Evolutionary conservation across 2,113 vertebrate species (phyloP), one percentile per base, ranked within the genome.

Genomic region (Paratilapia polleni): DNA sequence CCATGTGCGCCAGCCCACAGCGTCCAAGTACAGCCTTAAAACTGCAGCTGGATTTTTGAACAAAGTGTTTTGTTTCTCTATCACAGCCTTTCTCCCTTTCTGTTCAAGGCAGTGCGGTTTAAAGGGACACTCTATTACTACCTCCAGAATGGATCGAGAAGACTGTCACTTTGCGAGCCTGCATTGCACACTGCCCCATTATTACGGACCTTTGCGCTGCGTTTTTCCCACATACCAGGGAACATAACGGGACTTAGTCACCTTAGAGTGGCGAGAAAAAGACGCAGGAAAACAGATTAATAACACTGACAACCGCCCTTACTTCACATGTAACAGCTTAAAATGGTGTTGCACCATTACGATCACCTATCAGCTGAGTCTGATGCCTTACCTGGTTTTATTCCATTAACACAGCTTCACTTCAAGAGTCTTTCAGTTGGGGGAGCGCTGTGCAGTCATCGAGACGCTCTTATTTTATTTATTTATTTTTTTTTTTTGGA

Each of bases 361-460:
- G 19, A 88, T 78, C 19, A 77, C n/a, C 28, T 14, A 34, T 15
- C 31, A 5, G 11, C 9, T 52, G 38, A 87, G 34, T 14, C 5
- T 36, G 64, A 82, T 66, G 11, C 12, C 91, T 89, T 91, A 95
- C 94, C 94, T 95, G 89, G 9, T 73, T 81, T 90, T 85, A 90
- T 84, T 85, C 88, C 91, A 86, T 84, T 26, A 28, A 92, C 57
- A 24, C 15, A 73, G 28, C 10, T 13, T 31, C 82, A 83, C 91
- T 66, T 85, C 43, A 83, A 78, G 73, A 88, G 81, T 59, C 54
- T 34, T 43, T 89, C 61, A 81, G 77, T 57, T 38, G 47, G 28
- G 11, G 36, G 31, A 11, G 15, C 56, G 14, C 59, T 57, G 57
- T 78, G 77, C 70, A 56, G 17, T 38, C 77, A 83, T 75, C 38